Conservation (phyloP, 37 sponge, comb jelly and placozoan species). For the Chondrilla cf. caribensis region DNA sequence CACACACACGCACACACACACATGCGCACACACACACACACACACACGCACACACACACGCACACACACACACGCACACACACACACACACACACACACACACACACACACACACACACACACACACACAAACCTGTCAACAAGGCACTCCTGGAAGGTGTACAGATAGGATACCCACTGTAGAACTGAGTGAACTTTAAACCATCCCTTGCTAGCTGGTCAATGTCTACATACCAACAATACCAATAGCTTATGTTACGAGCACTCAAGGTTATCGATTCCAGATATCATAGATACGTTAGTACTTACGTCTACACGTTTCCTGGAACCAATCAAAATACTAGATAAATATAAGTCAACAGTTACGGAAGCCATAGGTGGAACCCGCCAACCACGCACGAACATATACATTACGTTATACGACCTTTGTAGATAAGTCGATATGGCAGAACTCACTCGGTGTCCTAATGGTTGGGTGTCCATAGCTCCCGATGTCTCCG, state of each 20-base stretch:
- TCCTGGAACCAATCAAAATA: too few relatives aligned
- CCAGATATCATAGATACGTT: too few relatives aligned
- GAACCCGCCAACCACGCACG: too few relatives aligned
- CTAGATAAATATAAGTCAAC: too few relatives aligned
- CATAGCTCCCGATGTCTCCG: slow-evolving; percentile 50
- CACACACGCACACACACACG: too few relatives aligned
- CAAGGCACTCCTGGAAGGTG: slow-evolving; percentile 59
- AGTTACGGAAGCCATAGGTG: too few relatives aligned
- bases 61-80: neutral
- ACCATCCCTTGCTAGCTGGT: slow-evolving; percentile 37
- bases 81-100: neutral
- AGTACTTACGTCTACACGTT: too few relatives aligned
- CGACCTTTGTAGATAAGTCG: too few relatives aligned
- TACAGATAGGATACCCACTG: slow-evolving; percentile 59
- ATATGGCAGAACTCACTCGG: slow-evolving; percentile 63
- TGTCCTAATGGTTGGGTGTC: slow-evolving; percentile 50
- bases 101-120: slow-evolving; percentile 1
- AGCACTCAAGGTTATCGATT: too few relatives aligned
- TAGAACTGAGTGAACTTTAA: slow-evolving; percentile 67
- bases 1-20: slow-evolving; percentile 4
- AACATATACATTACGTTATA: too few relatives aligned
- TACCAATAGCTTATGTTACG: too few relatives aligned
- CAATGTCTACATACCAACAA: slow-evolving; percentile 48
- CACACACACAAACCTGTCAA: slow-evolving; percentile 45
- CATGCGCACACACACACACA: too few relatives aligned